phyloP scores from a whole-genome alignment of 2,797 vertebrate species.

The Darevskia mixta region DNA sequence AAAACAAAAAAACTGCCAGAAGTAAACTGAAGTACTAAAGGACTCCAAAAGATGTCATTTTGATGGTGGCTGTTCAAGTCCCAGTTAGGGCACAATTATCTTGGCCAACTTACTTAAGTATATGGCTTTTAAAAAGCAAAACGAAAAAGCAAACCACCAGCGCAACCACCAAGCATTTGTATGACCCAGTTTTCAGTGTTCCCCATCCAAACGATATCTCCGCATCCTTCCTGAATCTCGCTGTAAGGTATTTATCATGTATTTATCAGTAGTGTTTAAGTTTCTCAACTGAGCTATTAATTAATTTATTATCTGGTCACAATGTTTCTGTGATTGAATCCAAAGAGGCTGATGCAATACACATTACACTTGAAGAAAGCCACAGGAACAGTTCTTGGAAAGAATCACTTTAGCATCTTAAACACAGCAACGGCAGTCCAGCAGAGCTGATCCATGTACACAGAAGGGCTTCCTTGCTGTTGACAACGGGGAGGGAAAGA shows the following conservation, averaged over 20 bases:
- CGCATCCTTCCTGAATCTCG: slow-evolving; percentile 5
- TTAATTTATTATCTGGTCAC: not conserved
- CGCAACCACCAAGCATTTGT: not conserved
- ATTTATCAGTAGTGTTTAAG: not conserved
- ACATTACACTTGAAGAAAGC: not conserved
- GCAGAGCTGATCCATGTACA: not conserved
- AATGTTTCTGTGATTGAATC: not conserved
- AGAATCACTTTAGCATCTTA: not conserved
- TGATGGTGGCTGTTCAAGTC: not conserved
- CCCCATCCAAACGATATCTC: not conserved
- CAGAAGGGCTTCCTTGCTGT: not conserved
- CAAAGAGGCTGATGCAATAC: not conserved
- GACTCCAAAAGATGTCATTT: not conserved
- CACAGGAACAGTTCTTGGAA: not conserved
- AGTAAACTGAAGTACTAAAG: not conserved
- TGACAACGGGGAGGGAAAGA: not conserved
- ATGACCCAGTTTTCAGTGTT: not conserved
- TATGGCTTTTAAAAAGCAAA: not conserved
- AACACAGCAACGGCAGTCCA: not conserved
- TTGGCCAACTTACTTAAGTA: not conserved
- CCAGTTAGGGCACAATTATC: not conserved
- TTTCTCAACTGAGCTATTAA: not conserved
- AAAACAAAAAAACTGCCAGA: not conserved
- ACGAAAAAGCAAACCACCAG: not conserved
- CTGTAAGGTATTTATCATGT: not conserved